A percentile compares a stretch with the other conserved stretches of the same genome.
Conservation (phyloP, 2,113 vertebrate genomes). For the Paradoxurus hermaphroditus region DNA sequence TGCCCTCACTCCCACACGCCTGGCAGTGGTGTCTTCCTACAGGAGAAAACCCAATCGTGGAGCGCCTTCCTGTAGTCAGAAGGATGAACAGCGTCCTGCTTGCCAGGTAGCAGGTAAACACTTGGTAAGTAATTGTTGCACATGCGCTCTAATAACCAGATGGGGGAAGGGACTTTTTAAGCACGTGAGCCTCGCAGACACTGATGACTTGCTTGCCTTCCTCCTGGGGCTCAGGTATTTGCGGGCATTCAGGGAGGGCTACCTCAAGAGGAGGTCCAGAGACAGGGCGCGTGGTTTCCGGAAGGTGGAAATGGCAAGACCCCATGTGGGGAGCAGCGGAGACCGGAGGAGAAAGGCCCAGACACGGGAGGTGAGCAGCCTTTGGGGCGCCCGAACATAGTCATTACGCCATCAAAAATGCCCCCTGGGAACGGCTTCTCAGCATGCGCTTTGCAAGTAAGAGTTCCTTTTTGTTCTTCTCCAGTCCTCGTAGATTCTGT, state of each 20-base stretch:
- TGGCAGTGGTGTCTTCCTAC: background rate
- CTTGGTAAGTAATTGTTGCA: background rate
- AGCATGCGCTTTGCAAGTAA: too few species aligned
- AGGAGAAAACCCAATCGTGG: background rate
- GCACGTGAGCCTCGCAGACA: background rate
- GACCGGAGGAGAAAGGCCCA: background rate
- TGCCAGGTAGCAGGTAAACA: background rate
- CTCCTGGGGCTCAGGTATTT: background rate
- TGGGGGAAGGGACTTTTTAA: background rate
- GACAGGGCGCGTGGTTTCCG: background rate
- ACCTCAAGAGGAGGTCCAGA: background rate
- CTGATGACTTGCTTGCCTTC: background rate
- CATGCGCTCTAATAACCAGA: background rate
- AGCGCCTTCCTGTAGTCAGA: background rate
- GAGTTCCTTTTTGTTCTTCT: background rate
- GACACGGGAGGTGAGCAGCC: background rate
- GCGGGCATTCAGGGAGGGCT: background rate
- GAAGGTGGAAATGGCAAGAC: background rate
- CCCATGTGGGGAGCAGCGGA: background rate
- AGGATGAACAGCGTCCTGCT: background rate
- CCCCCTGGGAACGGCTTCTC: background rate
- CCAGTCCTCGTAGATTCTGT: background rate
- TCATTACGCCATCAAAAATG: background rate
- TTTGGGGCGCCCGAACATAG: background rate
- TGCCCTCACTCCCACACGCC: background rate